These are phyloP conservation scores for Pterocles gutturalis DNA, from an alignment of 2,113 vertebrate genomes.

Conservation along the genomic window DNA sequence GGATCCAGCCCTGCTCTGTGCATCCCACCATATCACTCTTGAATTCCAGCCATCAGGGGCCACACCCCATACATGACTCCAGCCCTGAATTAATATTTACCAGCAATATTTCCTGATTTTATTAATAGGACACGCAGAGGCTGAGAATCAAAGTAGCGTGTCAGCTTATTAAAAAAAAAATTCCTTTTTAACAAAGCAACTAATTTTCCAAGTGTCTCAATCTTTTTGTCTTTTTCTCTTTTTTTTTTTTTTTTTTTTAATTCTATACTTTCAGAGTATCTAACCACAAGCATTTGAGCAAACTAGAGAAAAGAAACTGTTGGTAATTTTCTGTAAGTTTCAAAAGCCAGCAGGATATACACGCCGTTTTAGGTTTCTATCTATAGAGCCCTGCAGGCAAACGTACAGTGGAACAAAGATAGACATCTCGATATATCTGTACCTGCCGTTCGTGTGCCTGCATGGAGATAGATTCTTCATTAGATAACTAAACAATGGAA, in stretches of 20 bases:
- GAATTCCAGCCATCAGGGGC: neutral
- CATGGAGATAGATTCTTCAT: conserved; percentile 61
- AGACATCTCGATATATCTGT: conserved; percentile 68
- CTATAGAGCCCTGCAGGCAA: conserved; percentile 74
- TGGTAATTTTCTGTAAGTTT: conserved; percentile 76
- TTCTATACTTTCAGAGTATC: conserved; percentile 58
- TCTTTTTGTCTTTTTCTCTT: neutral
- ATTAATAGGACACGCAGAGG: neutral
- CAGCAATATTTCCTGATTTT: neutral
- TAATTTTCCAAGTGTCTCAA: neutral
- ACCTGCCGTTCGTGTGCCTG: conserved; percentile 65
- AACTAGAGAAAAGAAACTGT: conserved; percentile 75
- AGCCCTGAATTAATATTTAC: neutral
- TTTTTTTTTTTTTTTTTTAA: neutral
- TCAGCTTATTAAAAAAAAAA: neutral
- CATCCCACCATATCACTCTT: accelerated
- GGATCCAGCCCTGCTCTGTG: neutral
- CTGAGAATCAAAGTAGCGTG: neutral
- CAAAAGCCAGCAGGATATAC: conserved; percentile 71
- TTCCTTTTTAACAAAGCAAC: neutral
- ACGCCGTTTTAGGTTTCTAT: conserved; percentile 72
- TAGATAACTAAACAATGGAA: conserved; percentile 82
- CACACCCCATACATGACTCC: neutral
- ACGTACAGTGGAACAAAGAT: conserved; percentile 77
- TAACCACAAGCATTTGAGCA: conserved; percentile 70